phyloP scores from a whole-genome alignment of 2,888 invertebrate species.

The Eudasyphora cyanicolor region DNA sequence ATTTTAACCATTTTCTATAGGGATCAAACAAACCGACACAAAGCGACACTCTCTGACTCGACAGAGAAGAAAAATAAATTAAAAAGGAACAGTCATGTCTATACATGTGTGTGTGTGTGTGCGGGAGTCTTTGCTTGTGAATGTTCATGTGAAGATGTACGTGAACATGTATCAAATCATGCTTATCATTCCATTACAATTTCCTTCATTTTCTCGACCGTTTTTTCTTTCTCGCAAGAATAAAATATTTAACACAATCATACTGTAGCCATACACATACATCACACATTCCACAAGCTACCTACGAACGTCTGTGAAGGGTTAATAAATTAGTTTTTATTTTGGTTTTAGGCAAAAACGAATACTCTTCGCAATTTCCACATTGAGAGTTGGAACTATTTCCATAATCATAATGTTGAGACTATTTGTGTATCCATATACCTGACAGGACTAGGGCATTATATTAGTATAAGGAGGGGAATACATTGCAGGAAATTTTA shows the following conservation, averaged over 20 bases:
- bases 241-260: constrained; percentile 48
- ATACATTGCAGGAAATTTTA: too few species aligned
- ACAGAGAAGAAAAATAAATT: constrained; percentile 13
- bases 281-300: not conserved
- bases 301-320: too few species aligned
- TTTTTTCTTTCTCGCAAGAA: not conserved
- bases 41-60: too few species aligned
- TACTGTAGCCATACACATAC: not conserved
- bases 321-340: too few species aligned
- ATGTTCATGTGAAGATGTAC: not conserved
- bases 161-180: not conserved
- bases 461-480: too few species aligned
- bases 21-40: not conserved
- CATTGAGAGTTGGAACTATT: too few species aligned
- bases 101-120: not conserved
- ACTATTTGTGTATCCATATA: too few species aligned
- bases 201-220: not conserved
- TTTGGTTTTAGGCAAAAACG: not conserved
- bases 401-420: too few species aligned
- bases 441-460: too few species aligned
- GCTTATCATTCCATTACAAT: not conserved
- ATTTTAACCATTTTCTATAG: constrained; percentile 48
- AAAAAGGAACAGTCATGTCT: not conserved
- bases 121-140: not conserved
- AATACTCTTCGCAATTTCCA: too few species aligned